Base-by-base conservation (phyloP, 2,113 vertebrate genomes). In the Elephantulus edwardii region DNA sequence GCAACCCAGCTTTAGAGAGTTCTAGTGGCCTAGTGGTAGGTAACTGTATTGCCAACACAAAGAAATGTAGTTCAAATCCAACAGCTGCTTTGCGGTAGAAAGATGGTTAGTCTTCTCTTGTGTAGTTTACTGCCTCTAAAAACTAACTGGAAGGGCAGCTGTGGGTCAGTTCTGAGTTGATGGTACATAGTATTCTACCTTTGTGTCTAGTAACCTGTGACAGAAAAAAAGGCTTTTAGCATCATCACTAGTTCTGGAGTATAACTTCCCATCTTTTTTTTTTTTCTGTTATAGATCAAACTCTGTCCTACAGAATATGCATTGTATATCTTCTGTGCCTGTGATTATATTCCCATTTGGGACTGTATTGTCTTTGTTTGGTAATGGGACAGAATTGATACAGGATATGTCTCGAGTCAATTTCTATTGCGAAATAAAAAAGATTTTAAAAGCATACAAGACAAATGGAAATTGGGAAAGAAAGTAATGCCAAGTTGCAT, bases 161-260 rank as follows among this genome's bases (percentile, higher is more conserved):
- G n/a, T n/a, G n/a, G n/a, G n/a, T n/a, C n/a, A n/a, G n/a, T n/a
- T n/a, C n/a, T n/a, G n/a, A n/a, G n/a, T n/a, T n/a, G n/a, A n/a
- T n/a, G n/a, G n/a, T n/a, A n/a, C n/a, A 1, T 56, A 12, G 42
- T 8, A 0, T 19, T 20, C 12, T 1, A 35, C 20, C 8, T 35
- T 8, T 24, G 33, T 16, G 46, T 68, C 58, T 35, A 4, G 44
- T 5, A 1, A 24, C 54, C 19, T 11, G 0, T 3, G 26, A 16
- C 7, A 0, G 40, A 62, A 9, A 62, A 9, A 17, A 24, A 1
- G 7, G 14, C n/a, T n/a, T 46, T 19, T 20, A 60, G 22, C 60
- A 54, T 2, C 33, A 10, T 20, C 40, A 44, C 22, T 46, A 19
- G 10, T 8, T 4, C 4, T 40, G 62, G 40, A 1, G 30, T 6